Percentiles rank a stretch among this genome's conserved stretches.
Evolutionary conservation across 2,888 invertebrate species (phyloP).

Genomic region (Steinernema carpocapsae): DNA sequence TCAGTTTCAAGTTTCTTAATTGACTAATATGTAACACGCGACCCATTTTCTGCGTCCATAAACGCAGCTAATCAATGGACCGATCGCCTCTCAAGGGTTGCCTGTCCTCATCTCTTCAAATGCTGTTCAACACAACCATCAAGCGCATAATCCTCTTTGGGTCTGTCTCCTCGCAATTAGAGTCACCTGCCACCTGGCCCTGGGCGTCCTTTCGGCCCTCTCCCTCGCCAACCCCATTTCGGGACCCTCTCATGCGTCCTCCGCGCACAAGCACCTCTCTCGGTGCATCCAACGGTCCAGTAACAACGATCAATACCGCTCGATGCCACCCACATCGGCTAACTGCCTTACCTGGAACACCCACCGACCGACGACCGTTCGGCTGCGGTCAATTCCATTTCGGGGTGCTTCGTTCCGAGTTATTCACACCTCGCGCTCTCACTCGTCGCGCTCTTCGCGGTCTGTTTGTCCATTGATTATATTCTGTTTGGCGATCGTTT

Average conservation of each 20-base stretch:
- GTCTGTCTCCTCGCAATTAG: conserved; percentile 11
- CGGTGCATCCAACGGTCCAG: neutral
- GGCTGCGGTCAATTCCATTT: neutral
- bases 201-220: conserved; percentile 10
- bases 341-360: conserved; percentile 5
- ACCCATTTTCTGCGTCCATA: too few relatives aligned
- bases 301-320: conserved; percentile 11
- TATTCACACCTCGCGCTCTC: conserved; percentile 15
- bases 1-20: too few relatives aligned
- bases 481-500: too few relatives aligned
- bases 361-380: too few relatives aligned
- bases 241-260: neutral
- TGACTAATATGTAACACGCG: too few relatives aligned
- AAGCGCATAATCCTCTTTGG: conserved; percentile 7
- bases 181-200: conserved; percentile 30
- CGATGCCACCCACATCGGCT: neutral
- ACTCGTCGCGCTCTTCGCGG: neutral
- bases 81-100: neutral
- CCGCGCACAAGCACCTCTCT: neutral
- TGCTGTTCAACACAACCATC: neutral
- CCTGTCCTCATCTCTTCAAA: neutral
- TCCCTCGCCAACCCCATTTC: neutral
- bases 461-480: neutral
- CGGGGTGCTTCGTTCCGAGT: neutral
- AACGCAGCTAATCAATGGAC: too few relatives aligned